Conservation (phyloP, 2,113 vertebrate species). For the Rhinolophus sinicus region DNA sequence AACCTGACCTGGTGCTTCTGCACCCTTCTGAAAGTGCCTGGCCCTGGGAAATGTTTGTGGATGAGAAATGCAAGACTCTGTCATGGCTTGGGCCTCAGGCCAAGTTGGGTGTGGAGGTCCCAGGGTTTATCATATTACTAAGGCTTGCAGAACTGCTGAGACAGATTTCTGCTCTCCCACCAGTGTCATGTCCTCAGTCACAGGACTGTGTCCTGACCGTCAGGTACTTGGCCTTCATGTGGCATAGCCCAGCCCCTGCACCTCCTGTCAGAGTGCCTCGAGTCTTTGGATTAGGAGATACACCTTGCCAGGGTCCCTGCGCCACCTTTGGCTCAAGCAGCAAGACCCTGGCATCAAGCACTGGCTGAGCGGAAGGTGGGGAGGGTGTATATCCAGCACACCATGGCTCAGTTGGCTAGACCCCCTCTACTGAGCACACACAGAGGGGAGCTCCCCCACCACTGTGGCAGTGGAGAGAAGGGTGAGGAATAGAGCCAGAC, state of each 20-base stretch:
- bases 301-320: rapidly evolving
- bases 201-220: not conserved
- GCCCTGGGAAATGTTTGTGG: not conserved
- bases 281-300: not conserved
- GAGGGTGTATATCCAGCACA: rapidly evolving
- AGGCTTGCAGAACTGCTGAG: not conserved
- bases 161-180: not conserved
- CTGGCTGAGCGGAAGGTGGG: not conserved
- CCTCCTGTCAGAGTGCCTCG: not conserved
- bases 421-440: no score
- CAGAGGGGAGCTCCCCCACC: rapidly evolving
- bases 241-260: rapidly evolving
- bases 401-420: rapidly evolving
- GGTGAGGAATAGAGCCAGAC: no score
- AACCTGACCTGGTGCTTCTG: not conserved
- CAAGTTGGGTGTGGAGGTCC: not conserved
- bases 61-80: not conserved
- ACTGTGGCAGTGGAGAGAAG: not conserved
- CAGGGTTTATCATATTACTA: not conserved
- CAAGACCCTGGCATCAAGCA: not conserved
- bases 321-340: not conserved
- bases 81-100: not conserved
- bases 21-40: not conserved
- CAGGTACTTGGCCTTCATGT: not conserved
- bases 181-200: not conserved